Conservation (phyloP, 2,888 invertebrate species). For the Heliothis peltigera region DNA sequence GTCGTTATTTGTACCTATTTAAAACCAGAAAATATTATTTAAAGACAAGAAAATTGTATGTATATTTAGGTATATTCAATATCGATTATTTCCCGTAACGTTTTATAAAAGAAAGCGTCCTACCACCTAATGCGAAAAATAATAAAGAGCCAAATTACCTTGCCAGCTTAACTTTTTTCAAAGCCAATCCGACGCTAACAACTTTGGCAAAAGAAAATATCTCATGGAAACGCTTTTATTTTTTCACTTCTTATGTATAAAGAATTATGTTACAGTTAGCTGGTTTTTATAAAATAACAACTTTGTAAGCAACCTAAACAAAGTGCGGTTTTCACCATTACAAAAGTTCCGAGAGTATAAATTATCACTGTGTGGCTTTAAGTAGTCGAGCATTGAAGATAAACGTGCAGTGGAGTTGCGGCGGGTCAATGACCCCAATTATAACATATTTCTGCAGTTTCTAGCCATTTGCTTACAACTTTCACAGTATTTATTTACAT, state of each 20-base stretch:
- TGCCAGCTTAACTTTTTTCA: constrained; percentile 73
- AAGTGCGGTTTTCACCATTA: constrained; percentile 30
- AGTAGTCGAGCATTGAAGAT: constrained; percentile 38
- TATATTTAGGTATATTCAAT: constrained; percentile 66
- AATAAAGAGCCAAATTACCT: constrained; percentile 80
- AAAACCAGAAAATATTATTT: constrained; percentile 24
- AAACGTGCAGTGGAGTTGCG: constrained; percentile 27
- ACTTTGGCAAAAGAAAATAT: constrained; percentile 72
- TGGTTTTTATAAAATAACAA: constrained; percentile 9
- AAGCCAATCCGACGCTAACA: constrained; percentile 67
- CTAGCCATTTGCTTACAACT: constrained; percentile 12
- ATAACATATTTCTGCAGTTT: constrained; percentile 36
- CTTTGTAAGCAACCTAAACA: constrained; percentile 17
- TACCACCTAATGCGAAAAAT: constrained; percentile 73
- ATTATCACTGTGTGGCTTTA: constrained; percentile 41
- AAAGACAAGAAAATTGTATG: no score
- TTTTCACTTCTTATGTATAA: constrained; percentile 54
- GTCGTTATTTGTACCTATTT: constrained; percentile 40
- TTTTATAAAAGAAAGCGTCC: constrained; percentile 73
- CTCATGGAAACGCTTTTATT: constrained; percentile 57
- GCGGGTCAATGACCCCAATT: constrained; percentile 42
- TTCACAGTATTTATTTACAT: constrained; percentile 11
- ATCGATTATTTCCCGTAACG: constrained; percentile 71
- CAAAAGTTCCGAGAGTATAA: constrained; percentile 36
- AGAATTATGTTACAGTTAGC: constrained; percentile 49